Percentiles rank a stretch among this genome's conserved stretches.
Evolutionary conservation across 2,888 invertebrate genomes (phyloP).

Genomic region (Pollenia angustigena): DNA sequence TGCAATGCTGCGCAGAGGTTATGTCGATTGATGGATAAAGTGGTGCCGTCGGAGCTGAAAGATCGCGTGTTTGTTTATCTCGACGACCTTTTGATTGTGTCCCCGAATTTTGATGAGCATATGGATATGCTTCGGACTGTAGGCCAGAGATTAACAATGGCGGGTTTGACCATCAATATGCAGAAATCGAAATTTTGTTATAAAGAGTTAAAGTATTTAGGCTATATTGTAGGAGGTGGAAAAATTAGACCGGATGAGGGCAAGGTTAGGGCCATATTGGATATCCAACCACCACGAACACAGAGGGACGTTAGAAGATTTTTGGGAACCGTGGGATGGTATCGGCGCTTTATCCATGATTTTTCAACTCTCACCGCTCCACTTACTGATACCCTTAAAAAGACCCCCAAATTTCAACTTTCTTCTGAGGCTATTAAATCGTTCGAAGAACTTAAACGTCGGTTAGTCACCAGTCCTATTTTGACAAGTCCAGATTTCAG

Average conservation of each 20-base stretch:
- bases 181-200: conserved; percentile 43
- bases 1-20: too few species aligned
- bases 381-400: conserved; percentile 23
- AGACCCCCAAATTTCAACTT: background rate
- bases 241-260: conserved; percentile 6
- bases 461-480: background rate
- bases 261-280: conserved; percentile 5
- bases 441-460: background rate
- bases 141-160: background rate
- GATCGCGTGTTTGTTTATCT: too few species aligned
- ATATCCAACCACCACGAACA: background rate
- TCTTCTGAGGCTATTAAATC: background rate
- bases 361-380: conserved; percentile 33
- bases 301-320: background rate
- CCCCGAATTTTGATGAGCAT: too few species aligned
- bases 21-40: too few species aligned
- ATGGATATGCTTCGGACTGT: background rate
- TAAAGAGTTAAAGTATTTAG: conserved; percentile 18
- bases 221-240: conserved; percentile 36
- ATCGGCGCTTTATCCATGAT: conserved; percentile 17
- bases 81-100: too few species aligned
- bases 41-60: too few species aligned
- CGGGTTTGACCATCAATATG: conserved; percentile 39
- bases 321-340: conserved; percentile 28
- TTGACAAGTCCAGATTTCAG: conserved; percentile 9